Conservation (phyloP, 2,888 invertebrate genomes). For the Calliphora vomitoria region DNA sequence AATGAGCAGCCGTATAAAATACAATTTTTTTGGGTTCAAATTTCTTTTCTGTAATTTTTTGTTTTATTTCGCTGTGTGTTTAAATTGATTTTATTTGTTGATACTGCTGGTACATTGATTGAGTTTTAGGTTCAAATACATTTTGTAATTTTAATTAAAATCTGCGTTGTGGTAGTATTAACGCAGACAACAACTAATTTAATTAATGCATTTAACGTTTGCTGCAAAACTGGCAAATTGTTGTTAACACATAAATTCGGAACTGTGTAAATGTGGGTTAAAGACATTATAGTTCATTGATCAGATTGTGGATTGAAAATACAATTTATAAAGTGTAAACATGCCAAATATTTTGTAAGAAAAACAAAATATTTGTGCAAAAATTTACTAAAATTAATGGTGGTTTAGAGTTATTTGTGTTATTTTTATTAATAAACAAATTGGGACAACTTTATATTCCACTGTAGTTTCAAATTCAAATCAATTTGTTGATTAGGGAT, state of each 20-base stretch:
- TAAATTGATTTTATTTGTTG: conserved; percentile 29
- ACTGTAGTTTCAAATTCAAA: too few species aligned
- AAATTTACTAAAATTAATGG: background rate
- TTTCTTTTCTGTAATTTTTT: conserved; percentile 2
- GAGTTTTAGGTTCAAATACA: conserved; percentile 16
- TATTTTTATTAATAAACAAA: too few species aligned
- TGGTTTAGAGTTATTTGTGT: too few species aligned
- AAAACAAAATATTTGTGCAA: background rate
- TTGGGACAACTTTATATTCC: too few species aligned
- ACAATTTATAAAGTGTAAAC: background rate
- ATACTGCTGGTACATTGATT: background rate
- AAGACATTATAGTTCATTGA: conserved; percentile 8
- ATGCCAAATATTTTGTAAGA: background rate
- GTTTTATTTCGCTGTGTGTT: background rate
- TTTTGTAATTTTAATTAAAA: conserved; percentile 24
- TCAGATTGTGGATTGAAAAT: background rate
- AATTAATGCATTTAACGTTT: conserved; percentile 3
- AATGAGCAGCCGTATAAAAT: conserved; percentile 25
- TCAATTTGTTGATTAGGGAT: too few species aligned
- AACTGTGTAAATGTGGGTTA: background rate
- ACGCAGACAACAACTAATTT: conserved; percentile 10
- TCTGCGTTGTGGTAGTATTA: background rate
- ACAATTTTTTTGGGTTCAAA: conserved; percentile 9
- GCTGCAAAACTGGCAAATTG: background rate
- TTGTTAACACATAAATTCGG: background rate